Conservation (phyloP, 2,797 vertebrate genomes). For the Phalanger gymnotis region DNA sequence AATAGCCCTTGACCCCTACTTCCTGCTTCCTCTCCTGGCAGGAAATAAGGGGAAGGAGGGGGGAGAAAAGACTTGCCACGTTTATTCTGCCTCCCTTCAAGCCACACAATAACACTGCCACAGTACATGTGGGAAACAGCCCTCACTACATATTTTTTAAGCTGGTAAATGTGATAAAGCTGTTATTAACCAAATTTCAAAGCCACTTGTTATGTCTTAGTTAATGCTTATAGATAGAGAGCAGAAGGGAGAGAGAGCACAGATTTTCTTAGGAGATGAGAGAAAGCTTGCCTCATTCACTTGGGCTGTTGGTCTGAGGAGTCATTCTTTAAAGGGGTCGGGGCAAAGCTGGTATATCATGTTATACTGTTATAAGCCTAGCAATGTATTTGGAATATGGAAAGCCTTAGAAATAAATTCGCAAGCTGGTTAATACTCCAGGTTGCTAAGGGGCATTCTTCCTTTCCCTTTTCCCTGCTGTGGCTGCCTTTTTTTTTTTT, state of each 20-base stretch:
- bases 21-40: not conserved
- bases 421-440: not conserved
- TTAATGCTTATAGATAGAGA: not conserved
- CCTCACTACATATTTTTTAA: not conserved
- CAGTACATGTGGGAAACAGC: not conserved
- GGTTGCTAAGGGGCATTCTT: not conserved
- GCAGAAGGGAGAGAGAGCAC: not conserved
- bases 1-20: not conserved
- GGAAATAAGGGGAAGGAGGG: not conserved
- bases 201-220: not conserved
- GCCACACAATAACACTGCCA: not conserved
- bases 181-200: not conserved
- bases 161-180: not conserved
- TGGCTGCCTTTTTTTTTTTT: not conserved
- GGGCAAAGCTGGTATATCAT: not conserved
- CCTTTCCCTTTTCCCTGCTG: not conserved
- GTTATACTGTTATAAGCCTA: not conserved
- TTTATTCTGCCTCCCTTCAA: not conserved
- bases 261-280: not conserved
- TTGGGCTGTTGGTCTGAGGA: not conserved
- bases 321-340: not conserved
- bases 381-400: not conserved
- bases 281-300: not conserved
- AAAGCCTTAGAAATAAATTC: not conserved
- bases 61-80: not conserved